Percentiles rank a stretch among this genome's conserved stretches.
Conservation (phyloP, 1,140 invertebrate species). For the Zaprionus tsacasi region DNA sequence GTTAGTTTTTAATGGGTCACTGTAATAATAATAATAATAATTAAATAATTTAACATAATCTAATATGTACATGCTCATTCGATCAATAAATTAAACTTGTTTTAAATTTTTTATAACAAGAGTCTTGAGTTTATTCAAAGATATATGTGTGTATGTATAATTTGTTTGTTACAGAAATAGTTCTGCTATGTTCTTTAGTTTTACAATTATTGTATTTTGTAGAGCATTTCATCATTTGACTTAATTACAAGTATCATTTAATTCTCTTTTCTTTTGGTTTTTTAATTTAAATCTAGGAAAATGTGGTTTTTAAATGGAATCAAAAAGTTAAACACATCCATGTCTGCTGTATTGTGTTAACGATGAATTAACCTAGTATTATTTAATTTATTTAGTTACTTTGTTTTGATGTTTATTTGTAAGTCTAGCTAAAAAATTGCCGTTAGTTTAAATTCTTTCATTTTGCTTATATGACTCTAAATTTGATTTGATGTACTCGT, state of each 20-base stretch:
- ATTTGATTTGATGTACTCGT: constrained; percentile 48
- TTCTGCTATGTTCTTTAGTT: constrained; percentile 67
- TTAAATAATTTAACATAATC: constrained; percentile 8
- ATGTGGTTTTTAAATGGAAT: constrained; percentile 66
- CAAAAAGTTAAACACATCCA: constrained; percentile 64
- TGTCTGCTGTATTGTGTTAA: constrained; percentile 24
- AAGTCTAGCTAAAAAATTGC: constrained; percentile 77
- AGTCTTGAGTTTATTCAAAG: constrained; percentile 82
- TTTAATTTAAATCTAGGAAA: constrained; percentile 67
- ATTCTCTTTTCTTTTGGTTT: constrained; percentile 33
- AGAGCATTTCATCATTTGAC: constrained; percentile 32
- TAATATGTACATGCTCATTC: constrained; percentile 1
- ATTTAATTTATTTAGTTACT: constrained; percentile 47
- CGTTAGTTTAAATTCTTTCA: constrained; percentile 72
- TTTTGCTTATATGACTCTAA: constrained; percentile 52
- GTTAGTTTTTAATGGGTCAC: constrained; percentile 52
- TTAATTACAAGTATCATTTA: constrained; percentile 29
- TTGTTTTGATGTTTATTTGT: constrained; percentile 47
- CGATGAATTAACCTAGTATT: constrained; percentile 41
- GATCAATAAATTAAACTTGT: constrained; percentile 3
- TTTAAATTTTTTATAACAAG: constrained; percentile 75
- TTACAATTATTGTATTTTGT: constrained; percentile 80
- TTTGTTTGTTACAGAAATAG: constrained; percentile 74
- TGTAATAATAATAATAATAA: constrained; percentile 11
- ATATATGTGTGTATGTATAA: constrained; percentile 71